These are phyloP conservation scores for Drosophila bunnanda DNA, from an alignment of 2,888 invertebrate genomes.

Conservation along the genomic window DNA sequence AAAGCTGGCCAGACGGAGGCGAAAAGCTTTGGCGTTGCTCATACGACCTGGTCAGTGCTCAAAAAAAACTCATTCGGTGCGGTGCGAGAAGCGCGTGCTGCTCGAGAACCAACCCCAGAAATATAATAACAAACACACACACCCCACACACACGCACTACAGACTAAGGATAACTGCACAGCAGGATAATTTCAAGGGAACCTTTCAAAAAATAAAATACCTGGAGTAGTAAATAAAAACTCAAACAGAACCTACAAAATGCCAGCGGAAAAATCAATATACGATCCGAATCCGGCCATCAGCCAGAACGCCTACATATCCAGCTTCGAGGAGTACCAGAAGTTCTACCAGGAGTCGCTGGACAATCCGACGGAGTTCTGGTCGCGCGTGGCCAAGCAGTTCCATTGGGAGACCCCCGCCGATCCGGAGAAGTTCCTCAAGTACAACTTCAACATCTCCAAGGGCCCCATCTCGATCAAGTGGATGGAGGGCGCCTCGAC, in stretches of 20 bases:
- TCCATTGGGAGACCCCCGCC: conserved; percentile 94
- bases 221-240: conserved; percentile 2
- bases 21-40: conserved; percentile 61
- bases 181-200: conserved; percentile 28
- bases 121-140: conserved; percentile 37
- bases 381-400: conserved; percentile 96
- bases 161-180: conserved; percentile 58
- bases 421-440: conserved; percentile 91
- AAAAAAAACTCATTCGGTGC: conserved; percentile 72
- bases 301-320: conserved; percentile 88
- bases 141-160: conserved; percentile 15
- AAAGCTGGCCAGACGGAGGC: conserved; percentile 58
- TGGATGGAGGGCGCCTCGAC: conserved; percentile 98
- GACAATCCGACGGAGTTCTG: conserved; percentile 96
- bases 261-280: conserved; percentile 87
- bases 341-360: conserved; percentile 93
- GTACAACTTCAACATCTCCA: conserved; percentile 95
- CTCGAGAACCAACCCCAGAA: conserved; percentile 49
- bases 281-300: conserved; percentile 86
- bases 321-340: conserved; percentile 90
- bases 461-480: conserved; percentile 95
- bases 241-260: conserved; percentile 78
- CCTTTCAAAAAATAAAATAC: not conserved
- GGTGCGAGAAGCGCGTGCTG: conserved; percentile 57
- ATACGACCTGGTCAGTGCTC: conserved; percentile 61